phyloP scores from a whole-genome alignment of 2,888 invertebrate genomes.

The Xestia rhomboidea region DNA sequence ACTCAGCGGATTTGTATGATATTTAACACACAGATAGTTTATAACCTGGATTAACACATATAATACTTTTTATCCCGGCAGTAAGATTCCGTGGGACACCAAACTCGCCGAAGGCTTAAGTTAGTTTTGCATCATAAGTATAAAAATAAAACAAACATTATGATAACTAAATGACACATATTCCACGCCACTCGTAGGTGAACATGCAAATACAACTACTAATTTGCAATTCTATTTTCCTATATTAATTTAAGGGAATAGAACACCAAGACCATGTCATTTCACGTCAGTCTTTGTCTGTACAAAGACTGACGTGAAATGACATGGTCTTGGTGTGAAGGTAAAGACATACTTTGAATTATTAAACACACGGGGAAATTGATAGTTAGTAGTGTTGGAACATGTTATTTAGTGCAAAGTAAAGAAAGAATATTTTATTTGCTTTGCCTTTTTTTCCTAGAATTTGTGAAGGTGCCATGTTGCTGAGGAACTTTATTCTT shows the following conservation, averaged over 20 bases:
- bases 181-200: neutral
- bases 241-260: conserved; percentile 2
- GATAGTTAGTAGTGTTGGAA: conserved; percentile 27
- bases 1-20: neutral
- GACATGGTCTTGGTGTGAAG: neutral
- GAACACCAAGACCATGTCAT: conserved; percentile 41
- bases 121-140: neutral
- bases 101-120: too few species aligned
- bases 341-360: conserved; percentile 41
- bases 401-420: conserved; percentile 31
- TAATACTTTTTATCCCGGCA: neutral
- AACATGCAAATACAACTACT: conserved; percentile 1
- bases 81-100: neutral
- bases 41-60: neutral
- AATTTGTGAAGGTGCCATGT: conserved; percentile 21
- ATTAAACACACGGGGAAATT: conserved; percentile 37
- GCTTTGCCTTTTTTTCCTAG: conserved; percentile 9
- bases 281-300: too few species aligned
- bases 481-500: neutral
- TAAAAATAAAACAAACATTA: neutral
- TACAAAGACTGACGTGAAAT: conserved; percentile 8
- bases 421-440: conserved; percentile 37
- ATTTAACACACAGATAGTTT: neutral
- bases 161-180: conserved; percentile 1
- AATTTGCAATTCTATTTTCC: conserved; percentile 16